Evolutionary conservation across 2,888 invertebrate species (phyloP), one percentile per base, ranked within the genome.

Genomic region (Acrobasis suavella): DNA sequence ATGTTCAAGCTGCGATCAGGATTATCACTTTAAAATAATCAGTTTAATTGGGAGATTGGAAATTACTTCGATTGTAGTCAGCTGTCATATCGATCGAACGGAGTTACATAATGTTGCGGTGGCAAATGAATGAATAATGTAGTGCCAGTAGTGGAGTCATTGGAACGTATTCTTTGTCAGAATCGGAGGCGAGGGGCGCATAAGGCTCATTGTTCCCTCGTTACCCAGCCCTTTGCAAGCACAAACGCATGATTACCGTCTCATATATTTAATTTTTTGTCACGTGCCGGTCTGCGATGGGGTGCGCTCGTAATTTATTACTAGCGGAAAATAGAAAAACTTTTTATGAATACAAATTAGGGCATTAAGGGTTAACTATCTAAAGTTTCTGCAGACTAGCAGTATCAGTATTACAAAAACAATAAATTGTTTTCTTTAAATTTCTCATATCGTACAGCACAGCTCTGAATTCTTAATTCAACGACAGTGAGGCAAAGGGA

Each of bases 81-180:
- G 51, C 37, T 56, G 42, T 38, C 58, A 51, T 65, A 67, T 68
- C 61, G 68, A 67, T 68, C 61, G 68, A 67, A 56, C 64, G 59
- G 66, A 22, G 71, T 86, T 87, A 83, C 81, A 75, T 83, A 85
- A 85, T 65, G 82, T 78, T 84, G 86, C 85, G 82, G 83, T 76
- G 75, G 68, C 65, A 73, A 77, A 77, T 74, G 62, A 77, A 77
- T 71, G 67, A 72, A 51, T 59, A 51, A 59, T 59, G 14, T 50
- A 59, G 46, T 46, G n/a, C 46, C n/a, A n/a, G 6, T n/a, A 15
- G n/a, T 46, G 14, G 32, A 22, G 42, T 17, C 38, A 38, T 54
- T 54, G 38, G 15, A 52, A 38, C n/a, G 54, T 38, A 38, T 38
- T 54, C 54, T 54, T 38, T 8, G 38, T 38, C 32, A 32, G 52